phyloP scores from a whole-genome alignment of 2,113 vertebrate species.

The Poeciliopsis occidentalis region DNA sequence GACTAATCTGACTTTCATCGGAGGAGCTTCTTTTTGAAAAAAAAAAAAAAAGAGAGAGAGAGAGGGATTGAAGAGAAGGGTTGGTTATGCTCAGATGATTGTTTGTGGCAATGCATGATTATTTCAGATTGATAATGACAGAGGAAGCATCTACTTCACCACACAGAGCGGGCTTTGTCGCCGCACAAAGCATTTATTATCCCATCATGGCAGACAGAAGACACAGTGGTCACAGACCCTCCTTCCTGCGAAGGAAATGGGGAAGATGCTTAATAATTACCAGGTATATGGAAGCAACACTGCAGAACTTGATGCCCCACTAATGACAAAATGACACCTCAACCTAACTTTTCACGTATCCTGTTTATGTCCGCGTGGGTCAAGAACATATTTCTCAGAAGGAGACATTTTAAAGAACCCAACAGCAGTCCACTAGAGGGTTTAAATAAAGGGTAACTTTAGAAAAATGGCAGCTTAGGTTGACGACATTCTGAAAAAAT shows the following conservation, averaged over 20 bases:
- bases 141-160: conserved; percentile 42
- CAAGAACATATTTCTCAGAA: background rate
- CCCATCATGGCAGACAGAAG: conserved; percentile 30
- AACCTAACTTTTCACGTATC: background rate
- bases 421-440: background rate
- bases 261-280: conserved; percentile 65
- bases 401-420: background rate
- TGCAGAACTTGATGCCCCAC: conserved; percentile 16
- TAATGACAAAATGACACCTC: conserved; percentile 27
- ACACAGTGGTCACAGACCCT: conserved; percentile 39
- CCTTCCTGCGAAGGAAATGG: conserved; percentile 59
- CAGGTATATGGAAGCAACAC: conserved; percentile 52
- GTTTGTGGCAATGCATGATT: conserved; percentile 49
- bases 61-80: conserved; percentile 24
- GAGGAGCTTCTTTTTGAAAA: background rate
- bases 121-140: conserved; percentile 57
- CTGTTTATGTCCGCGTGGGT: background rate
- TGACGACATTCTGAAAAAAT: background rate
- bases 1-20: background rate
- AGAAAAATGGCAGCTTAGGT: background rate
- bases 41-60: background rate
- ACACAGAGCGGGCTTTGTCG: conserved; percentile 64
- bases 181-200: conserved; percentile 70
- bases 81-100: conserved; percentile 42
- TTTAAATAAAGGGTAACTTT: too few relatives aligned